These are phyloP conservation scores for Psephotus haematonotus DNA, from an alignment of 2,113 vertebrate genomes.

Conservation along the genomic window DNA sequence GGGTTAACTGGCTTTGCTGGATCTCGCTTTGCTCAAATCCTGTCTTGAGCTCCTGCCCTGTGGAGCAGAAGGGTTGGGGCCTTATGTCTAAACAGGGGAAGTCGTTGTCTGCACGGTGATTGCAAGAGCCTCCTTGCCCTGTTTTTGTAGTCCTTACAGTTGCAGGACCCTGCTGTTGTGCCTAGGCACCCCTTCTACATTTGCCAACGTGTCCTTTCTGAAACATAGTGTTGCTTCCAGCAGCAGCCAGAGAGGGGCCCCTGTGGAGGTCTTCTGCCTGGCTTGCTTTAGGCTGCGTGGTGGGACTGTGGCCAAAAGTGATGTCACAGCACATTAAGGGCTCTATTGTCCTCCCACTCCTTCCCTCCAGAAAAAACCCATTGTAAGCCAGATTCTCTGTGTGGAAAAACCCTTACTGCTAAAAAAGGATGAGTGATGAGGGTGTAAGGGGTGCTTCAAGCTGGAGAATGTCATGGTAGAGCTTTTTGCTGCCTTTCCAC, in stretches of 20 bases:
- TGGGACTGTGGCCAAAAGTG: constrained; percentile 22
- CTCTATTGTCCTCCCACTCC: constrained; percentile 11
- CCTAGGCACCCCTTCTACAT: background rate
- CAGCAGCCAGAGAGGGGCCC: background rate
- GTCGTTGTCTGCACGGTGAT: background rate
- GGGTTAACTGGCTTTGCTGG: constrained; percentile 44
- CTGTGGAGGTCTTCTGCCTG: background rate
- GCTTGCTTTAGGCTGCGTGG: background rate
- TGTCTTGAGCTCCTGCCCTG: background rate
- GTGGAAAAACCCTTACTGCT: background rate
- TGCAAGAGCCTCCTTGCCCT: background rate
- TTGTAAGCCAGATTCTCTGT: background rate
- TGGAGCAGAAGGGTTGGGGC: background rate
- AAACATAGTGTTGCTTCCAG: background rate
- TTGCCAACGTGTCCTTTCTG: rapidly evolving
- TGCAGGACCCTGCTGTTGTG: background rate
- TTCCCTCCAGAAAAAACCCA: background rate
- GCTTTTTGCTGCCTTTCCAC: background rate
- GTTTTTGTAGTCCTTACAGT: background rate
- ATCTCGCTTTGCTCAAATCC: background rate
- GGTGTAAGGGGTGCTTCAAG: background rate
- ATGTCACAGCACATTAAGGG: constrained; percentile 23
- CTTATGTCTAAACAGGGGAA: background rate
- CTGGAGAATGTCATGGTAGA: background rate
- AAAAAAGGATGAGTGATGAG: background rate